Evolutionary conservation across 1,140 invertebrate genomes (phyloP).

Genomic region (Glossosoma conforme): DNA sequence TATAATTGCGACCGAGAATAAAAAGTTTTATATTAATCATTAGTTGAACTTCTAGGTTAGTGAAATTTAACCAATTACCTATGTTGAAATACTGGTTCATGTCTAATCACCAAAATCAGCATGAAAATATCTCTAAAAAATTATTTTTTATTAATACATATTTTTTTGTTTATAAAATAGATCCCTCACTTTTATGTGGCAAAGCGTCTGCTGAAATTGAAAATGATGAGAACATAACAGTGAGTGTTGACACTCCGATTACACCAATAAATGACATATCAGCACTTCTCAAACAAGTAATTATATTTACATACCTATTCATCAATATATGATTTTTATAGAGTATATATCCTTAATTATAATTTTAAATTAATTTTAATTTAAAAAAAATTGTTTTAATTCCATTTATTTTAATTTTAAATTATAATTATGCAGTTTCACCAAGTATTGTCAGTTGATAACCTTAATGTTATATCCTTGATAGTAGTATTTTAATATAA

Average conservation of each 20-base stretch:
- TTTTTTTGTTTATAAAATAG: no score
- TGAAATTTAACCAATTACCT: no score
- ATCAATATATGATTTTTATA: neutral
- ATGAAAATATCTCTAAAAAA: no score
- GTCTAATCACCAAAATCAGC: no score
- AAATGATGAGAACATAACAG: conserved; percentile 61
- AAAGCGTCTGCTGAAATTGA: conserved; percentile 64
- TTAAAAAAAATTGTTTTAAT: neutral
- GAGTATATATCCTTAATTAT: neutral
- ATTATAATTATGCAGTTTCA: neutral
- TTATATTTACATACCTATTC: neutral
- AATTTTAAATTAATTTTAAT: neutral
- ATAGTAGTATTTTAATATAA: no score
- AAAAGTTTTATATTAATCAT: no score
- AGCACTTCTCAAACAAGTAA: conserved; percentile 51
- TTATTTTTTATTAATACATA: conserved; percentile 1
- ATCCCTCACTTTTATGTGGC: no score
- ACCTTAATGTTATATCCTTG: no score
- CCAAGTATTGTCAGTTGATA: no score
- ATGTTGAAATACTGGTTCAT: no score
- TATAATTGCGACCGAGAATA: no score
- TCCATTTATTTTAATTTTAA: neutral
- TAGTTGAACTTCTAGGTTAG: no score
- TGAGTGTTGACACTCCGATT: conserved; percentile 63
- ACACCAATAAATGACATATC: conserved; percentile 58